Base-by-base conservation (phyloP, 92 coral and sea anemone genomes). In the Siderastrea siderea region DNA sequence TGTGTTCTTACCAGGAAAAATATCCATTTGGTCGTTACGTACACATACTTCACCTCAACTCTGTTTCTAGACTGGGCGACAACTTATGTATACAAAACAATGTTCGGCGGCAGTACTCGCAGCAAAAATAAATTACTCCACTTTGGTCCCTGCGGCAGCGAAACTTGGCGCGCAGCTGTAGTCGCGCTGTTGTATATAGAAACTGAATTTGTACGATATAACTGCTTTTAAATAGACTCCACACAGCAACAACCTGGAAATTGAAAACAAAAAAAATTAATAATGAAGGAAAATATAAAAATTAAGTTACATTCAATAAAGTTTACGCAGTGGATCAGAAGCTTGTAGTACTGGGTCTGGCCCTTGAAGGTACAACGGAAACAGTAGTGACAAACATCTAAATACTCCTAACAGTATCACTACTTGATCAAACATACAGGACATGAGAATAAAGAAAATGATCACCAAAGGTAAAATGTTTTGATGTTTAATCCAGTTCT, bases 91-190 rank as follows among this genome's bases (percentile, higher is more conserved):
- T 70, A 68, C 64, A 51, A 68, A 80, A 68, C 55, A 80, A 58
- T 80, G 15, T 12, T 38, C 86, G 61, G 86, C 12, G 64, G 59
- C 77, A 57, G 70, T 10, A 69, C 17, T 55, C 86, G 57, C 85
- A 81, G 85, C 84, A 82, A 82, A 82, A 82, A 82, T 82, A 71
- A 82, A 82, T 68, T 82, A 82, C 38, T 82, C 75, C 78, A 45
- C 54, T 82, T 70, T 82, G 59, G 46, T 47, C 43, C 71, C 78
- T 3, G 69, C 86, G 13, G 78, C 47, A 1, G 78, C 70, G 19
- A 70, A 68, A 16, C 75, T 49, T 80, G 49, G 19, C 65, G 48
- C 44, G 15, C 1, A 51, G 51, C 4, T 67, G 50, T 45, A 13
- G 58, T 63, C n/a, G 77, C 77, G 44, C 26, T 68, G 69, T 82